These are phyloP conservation scores for Osmerus eperlanus DNA, from an alignment of 2,113 vertebrate species.

Conservation along the genomic window DNA sequence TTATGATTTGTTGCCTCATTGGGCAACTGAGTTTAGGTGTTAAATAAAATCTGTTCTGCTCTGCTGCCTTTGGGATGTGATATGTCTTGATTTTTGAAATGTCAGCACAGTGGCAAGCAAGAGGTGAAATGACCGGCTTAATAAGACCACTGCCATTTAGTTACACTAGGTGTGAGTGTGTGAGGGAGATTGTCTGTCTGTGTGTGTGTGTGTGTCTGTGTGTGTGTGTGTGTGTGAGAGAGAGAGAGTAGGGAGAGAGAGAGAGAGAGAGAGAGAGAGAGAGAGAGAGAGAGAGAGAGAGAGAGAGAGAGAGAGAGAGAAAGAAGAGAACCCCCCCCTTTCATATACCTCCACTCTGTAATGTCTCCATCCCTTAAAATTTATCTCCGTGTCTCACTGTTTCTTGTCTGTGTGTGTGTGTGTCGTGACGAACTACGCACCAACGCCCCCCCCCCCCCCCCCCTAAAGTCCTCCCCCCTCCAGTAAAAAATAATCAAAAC, in stretches of 20 bases:
- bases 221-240: slow-evolving; percentile 51
- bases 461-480: slow-evolving; percentile 73
- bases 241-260: not conserved
- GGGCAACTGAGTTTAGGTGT: slow-evolving; percentile 94
- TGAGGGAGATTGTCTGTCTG: not conserved
- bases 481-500: slow-evolving; percentile 97
- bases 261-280: too few species aligned
- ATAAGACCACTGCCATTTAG: slow-evolving; percentile 94
- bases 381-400: slow-evolving; percentile 85
- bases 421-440: slow-evolving; percentile 59
- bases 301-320: too few species aligned
- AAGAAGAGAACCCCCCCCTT: slow-evolving; percentile 82
- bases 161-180: slow-evolving; percentile 59
- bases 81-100: slow-evolving; percentile 98
- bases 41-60: slow-evolving; percentile 95
- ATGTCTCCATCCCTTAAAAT: slow-evolving; percentile 92
- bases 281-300: slow-evolving; percentile 30
- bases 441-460: slow-evolving; percentile 59
- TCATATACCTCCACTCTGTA: slow-evolving; percentile 88
- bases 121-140: slow-evolving; percentile 91
- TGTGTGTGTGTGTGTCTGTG: slow-evolving; percentile 44
- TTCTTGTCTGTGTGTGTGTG: slow-evolving; percentile 76
- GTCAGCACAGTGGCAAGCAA: slow-evolving; percentile 92
- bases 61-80: slow-evolving; percentile 88
- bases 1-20: slow-evolving; percentile 99